Conservation (phyloP, 2,113 vertebrate genomes). For the Petrocephalus microphthalmus region DNA sequence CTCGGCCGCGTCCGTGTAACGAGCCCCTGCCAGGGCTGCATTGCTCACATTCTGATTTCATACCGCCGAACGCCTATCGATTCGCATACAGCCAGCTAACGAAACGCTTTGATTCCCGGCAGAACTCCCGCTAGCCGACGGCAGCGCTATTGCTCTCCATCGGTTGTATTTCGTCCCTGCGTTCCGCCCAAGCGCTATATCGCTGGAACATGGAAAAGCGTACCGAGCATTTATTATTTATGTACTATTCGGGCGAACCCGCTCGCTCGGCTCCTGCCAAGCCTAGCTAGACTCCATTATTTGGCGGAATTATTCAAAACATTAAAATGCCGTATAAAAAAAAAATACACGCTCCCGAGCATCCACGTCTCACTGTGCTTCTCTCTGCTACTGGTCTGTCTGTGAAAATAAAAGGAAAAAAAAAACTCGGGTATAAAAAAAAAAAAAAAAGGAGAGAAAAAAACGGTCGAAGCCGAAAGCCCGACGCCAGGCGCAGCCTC, state of each 20-base stretch:
- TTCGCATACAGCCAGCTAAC: background rate
- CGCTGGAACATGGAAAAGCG: background rate
- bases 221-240: background rate
- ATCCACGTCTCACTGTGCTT: constrained; percentile 39
- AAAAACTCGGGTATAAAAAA: constrained; percentile 24
- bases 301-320: constrained; percentile 27
- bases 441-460: constrained; percentile 49
- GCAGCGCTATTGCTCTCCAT: background rate
- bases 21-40: background rate
- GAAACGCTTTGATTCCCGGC: background rate
- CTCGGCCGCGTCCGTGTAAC: background rate
- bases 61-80: background rate
- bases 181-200: background rate
- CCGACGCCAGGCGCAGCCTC: constrained; percentile 60
- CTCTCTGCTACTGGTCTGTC: constrained; percentile 52
- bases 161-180: background rate
- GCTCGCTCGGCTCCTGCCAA: constrained; percentile 6
- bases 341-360: constrained; percentile 44
- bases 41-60: background rate
- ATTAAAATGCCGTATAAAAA: constrained; percentile 36
- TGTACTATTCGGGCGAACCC: background rate
- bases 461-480: constrained; percentile 54
- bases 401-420: constrained; percentile 53
- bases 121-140: background rate
- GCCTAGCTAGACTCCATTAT: constrained; percentile 59